Evolutionary conservation across 2,113 vertebrate genomes (phyloP).

Genomic region (Chaetodon trifascialis): DNA sequence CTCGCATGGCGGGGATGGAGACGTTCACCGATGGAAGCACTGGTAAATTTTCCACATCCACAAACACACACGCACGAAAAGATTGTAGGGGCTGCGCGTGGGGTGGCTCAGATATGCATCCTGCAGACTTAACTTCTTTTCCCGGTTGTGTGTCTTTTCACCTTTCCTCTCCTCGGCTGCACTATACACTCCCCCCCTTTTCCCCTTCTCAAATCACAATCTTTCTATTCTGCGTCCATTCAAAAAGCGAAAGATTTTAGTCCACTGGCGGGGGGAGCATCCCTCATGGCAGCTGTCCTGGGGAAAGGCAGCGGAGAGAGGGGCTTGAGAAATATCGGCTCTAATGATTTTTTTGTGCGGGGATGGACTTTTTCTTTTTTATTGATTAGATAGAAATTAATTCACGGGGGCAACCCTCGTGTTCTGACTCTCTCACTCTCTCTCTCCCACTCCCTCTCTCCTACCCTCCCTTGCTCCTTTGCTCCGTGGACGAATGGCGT

Average conservation of each 20-base stretch:
- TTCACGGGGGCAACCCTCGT: constrained; percentile 80
- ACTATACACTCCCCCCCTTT: constrained; percentile 37
- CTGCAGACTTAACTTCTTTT: constrained; percentile 76
- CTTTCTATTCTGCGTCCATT: constrained; percentile 59
- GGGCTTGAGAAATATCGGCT: constrained; percentile 69
- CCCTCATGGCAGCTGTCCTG: constrained; percentile 61
- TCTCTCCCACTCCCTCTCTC: constrained; percentile 24
- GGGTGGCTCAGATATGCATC: constrained; percentile 83
- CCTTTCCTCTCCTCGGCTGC: constrained; percentile 50
- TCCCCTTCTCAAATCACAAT: constrained; percentile 49
- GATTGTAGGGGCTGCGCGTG: constrained; percentile 26
- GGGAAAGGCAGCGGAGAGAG: constrained; percentile 61
- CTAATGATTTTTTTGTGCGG: constrained; percentile 73
- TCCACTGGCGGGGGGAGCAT: constrained; percentile 57
- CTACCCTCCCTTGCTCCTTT: constrained; percentile 62
- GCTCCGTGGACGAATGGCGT: constrained; percentile 78
- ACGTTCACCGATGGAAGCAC: constrained; percentile 92
- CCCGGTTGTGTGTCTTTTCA: constrained; percentile 70
- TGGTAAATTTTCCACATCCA: constrained; percentile 86
- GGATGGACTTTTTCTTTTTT: constrained; percentile 77
- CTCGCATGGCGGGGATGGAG: constrained; percentile 90
- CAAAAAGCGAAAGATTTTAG: constrained; percentile 56
- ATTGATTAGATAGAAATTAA: constrained; percentile 85
- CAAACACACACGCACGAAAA: constrained; percentile 30
- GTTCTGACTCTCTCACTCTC: constrained; percentile 55